phyloP scores from a whole-genome alignment of 1,140 invertebrate genomes.

The Leucophenga varia region DNA sequence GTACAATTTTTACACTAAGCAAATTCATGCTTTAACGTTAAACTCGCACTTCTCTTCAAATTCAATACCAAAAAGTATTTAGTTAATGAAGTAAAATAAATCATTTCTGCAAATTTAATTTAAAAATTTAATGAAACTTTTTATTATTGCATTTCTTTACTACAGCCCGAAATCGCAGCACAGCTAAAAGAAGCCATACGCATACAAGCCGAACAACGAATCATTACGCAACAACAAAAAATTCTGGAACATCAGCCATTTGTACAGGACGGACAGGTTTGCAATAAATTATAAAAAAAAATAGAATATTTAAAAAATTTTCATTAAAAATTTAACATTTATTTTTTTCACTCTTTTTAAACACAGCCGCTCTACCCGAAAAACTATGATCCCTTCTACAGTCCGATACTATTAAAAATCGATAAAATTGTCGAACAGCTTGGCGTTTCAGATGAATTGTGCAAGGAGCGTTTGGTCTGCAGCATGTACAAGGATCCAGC shows the following conservation, averaged over 20 bases:
- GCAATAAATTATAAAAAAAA: no score
- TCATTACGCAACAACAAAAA: constrained; percentile 54
- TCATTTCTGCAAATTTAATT: background rate
- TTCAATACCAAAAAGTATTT: no score
- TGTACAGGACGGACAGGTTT: constrained; percentile 52
- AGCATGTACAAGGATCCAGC: constrained; percentile 78
- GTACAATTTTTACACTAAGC: no score
- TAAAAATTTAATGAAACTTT: background rate
- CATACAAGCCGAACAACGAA: constrained; percentile 55
- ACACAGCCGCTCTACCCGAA: constrained; percentile 49
- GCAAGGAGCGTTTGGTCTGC: constrained; percentile 75
- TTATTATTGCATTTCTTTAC: background rate
- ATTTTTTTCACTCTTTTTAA: background rate
- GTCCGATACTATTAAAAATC: constrained; percentile 71
- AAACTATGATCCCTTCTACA: constrained; percentile 72
- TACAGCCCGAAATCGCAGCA: constrained; percentile 42
- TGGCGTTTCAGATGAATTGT: constrained; percentile 67
- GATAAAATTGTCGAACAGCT: constrained; percentile 72
- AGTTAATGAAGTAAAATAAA: no score
- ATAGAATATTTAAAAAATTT: no score
- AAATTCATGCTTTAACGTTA: no score
- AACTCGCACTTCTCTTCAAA: no score
- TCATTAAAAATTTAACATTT: no score
- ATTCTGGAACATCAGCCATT: constrained; percentile 54
- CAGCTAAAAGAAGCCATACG: constrained; percentile 53